Percentiles rank a stretch among this genome's conserved stretches.
phyloP scores from a whole-genome alignment of 2,113 vertebrate species.

The Pollimyrus isidori region DNA sequence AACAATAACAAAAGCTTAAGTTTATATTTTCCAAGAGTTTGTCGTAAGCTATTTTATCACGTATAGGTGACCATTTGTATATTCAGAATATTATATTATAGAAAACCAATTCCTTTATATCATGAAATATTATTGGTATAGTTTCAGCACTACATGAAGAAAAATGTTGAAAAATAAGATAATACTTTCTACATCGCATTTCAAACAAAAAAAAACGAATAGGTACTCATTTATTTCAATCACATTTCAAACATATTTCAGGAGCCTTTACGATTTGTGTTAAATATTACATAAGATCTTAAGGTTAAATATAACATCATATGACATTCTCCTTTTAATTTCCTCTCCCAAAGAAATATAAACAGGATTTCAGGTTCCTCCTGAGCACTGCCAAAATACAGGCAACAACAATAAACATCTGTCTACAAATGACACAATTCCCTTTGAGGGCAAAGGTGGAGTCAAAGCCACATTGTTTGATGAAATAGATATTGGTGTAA shows the following conservation, averaged over 20 bases:
- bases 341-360: slow-evolving; percentile 9
- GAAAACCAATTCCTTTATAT: neutral
- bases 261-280: neutral
- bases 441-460: neutral
- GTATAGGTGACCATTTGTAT: neutral
- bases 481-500: neutral
- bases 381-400: neutral
- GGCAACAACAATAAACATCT: slow-evolving; percentile 17
- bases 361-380: neutral
- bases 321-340: slow-evolving; percentile 2
- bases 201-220: neutral
- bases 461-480: neutral
- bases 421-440: slow-evolving; percentile 9
- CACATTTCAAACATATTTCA: neutral
- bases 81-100: neutral
- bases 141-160: neutral
- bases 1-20: neutral
- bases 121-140: neutral
- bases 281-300: neutral
- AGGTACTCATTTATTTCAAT: neutral
- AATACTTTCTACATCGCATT: neutral
- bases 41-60: neutral
- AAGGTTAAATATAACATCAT: neutral
- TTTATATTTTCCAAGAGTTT: neutral
- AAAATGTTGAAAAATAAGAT: neutral